Evolutionary conservation across 2,113 vertebrate genomes (phyloP).

Genomic region (Steatornis caripensis): DNA sequence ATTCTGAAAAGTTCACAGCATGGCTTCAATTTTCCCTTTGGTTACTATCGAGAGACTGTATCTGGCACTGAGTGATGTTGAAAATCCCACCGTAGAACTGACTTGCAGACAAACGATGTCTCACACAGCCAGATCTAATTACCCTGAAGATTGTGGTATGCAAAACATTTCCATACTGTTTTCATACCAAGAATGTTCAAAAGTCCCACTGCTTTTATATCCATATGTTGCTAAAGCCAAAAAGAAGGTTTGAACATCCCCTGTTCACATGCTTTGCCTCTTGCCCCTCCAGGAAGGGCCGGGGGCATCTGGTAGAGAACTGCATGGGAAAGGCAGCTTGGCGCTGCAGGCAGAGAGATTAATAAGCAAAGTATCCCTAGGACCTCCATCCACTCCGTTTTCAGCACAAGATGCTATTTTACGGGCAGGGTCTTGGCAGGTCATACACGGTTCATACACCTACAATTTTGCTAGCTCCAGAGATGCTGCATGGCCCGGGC

Average conservation of each 20-base stretch:
- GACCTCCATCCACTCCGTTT: background rate
- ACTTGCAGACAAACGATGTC: background rate
- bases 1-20: background rate
- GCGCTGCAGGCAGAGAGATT: background rate
- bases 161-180: background rate
- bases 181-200: background rate
- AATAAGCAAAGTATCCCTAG: background rate
- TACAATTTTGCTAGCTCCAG: background rate
- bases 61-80: background rate
- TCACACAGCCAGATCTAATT: background rate
- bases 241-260: background rate
- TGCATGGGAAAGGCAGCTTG: background rate
- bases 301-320: rapidly evolving
- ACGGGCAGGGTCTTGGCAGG: background rate
- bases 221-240: background rate
- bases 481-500: background rate
- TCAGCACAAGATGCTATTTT: background rate
- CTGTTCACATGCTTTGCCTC: rapidly evolving
- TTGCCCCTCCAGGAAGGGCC: background rate
- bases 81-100: background rate
- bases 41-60: background rate
- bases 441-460: rapidly evolving
- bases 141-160: background rate
- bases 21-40: background rate
- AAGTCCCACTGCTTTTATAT: background rate